Evolutionary conservation across 2,797 vertebrate species (phyloP).

Genomic region (Helicolenus hilgendorfi): DNA sequence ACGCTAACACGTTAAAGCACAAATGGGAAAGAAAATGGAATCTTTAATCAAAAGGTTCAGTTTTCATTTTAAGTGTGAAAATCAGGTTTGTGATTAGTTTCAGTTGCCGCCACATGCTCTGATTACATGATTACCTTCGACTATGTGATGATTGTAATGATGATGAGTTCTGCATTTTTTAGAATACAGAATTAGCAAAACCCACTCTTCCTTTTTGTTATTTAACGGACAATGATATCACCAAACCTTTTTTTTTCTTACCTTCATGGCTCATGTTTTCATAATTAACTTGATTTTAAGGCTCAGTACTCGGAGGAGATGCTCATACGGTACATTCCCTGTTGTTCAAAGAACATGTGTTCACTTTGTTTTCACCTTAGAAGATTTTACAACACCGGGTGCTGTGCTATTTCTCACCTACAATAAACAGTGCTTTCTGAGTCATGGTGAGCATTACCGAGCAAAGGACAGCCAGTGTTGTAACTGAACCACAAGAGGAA

Average conservation of each 20-base stretch:
- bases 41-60: constrained; percentile 39
- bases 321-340: neutral
- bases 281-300: neutral
- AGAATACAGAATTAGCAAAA: constrained; percentile 3
- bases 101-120: constrained; percentile 5
- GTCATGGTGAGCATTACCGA: constrained; percentile 27
- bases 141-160: constrained; percentile 41
- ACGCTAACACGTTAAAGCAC: constrained; percentile 3
- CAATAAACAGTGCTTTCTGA: constrained; percentile 38
- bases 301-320: neutral
- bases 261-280: neutral
- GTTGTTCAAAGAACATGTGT: constrained; percentile 14
- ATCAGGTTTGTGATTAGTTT: constrained; percentile 50
- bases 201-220: neutral
- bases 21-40: neutral
- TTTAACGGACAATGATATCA: neutral
- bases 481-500: constrained; percentile 35
- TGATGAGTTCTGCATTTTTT: constrained; percentile 18
- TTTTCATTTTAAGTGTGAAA: constrained; percentile 40
- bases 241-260: neutral
- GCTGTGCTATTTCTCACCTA: constrained; percentile 31
- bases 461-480: constrained; percentile 4
- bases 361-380: constrained; percentile 6
- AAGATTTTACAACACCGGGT: constrained; percentile 2
- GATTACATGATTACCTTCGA: constrained; percentile 51